These are phyloP conservation scores for Mythimna vitellina DNA, from an alignment of 2,888 invertebrate species.

Conservation along the genomic window DNA sequence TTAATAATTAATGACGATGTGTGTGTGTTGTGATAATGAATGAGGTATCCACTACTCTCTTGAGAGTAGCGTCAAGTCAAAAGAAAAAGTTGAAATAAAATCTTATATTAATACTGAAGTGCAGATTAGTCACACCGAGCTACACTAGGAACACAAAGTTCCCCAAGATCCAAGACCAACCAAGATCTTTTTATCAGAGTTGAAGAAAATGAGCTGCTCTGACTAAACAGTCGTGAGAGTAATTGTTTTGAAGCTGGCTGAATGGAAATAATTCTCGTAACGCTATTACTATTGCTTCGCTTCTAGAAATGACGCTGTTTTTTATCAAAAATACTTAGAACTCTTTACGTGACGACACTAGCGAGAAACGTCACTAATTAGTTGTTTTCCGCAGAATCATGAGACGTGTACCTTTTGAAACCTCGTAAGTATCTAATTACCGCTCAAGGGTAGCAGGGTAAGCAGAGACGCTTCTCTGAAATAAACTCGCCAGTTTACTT, in stretches of 20 bases:
- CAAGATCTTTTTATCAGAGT: background rate
- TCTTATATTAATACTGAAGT: slow-evolving; percentile 5
- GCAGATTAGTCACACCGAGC: background rate
- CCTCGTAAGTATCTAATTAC: slow-evolving; percentile 45
- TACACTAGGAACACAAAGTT: background rate
- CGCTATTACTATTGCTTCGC: background rate
- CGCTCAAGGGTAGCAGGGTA: slow-evolving; percentile 28
- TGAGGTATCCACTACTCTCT: background rate
- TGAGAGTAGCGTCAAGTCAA: background rate
- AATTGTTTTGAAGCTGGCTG: slow-evolving; percentile 1
- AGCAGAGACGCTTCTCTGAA: slow-evolving; percentile 1
- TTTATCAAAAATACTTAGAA: background rate
- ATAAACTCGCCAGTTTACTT: background rate
- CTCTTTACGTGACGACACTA: slow-evolving; percentile 17
- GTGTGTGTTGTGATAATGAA: too few species aligned
- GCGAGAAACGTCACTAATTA: slow-evolving; percentile 46
- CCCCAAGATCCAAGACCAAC: too few species aligned
- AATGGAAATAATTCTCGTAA: background rate
- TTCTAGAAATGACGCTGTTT: background rate
- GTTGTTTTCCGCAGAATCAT: slow-evolving; percentile 27
- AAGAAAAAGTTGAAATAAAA: background rate
- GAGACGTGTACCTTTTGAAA: slow-evolving; percentile 43
- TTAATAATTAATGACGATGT: too few species aligned
- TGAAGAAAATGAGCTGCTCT: background rate
- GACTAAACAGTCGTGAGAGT: background rate